Percentiles rank a stretch among this genome's conserved stretches.
Conservation (phyloP, 2,113 vertebrate genomes). For the Xiphorhynchus elegans region DNA sequence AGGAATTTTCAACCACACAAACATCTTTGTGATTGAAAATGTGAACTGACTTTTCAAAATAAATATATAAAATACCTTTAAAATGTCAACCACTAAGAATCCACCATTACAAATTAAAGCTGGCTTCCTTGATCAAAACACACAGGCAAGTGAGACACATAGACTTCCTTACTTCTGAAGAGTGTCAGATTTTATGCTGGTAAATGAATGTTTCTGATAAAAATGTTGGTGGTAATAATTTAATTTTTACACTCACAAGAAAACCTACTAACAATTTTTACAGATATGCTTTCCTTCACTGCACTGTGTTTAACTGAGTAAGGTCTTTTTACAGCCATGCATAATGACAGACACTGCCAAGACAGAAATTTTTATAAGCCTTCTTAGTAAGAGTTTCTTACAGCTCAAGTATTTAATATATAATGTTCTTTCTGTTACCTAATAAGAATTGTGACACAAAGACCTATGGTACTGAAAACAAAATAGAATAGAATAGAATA, state of each 20-base stretch:
- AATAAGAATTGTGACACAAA: not conserved
- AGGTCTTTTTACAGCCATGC: not conserved
- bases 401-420: not conserved
- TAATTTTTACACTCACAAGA: not conserved
- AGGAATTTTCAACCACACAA: not conserved
- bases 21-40: not conserved
- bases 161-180: not conserved
- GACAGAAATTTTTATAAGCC: not conserved
- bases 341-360: not conserved
- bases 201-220: not conserved
- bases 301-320: not conserved
- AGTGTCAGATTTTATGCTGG: not conserved
- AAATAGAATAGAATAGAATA: too few species aligned
- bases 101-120: not conserved
- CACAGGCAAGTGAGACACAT: not conserved
- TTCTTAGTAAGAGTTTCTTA: not conserved
- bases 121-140: not conserved
- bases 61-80: not conserved
- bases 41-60: not conserved
- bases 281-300: not conserved
- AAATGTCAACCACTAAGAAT: not conserved
- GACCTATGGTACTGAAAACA: not conserved
- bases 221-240: not conserved
- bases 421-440: not conserved
- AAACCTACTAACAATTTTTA: not conserved